These are phyloP conservation scores for Fistularia commersonii DNA, from an alignment of 2,797 vertebrate species.

Conservation along the genomic window DNA sequence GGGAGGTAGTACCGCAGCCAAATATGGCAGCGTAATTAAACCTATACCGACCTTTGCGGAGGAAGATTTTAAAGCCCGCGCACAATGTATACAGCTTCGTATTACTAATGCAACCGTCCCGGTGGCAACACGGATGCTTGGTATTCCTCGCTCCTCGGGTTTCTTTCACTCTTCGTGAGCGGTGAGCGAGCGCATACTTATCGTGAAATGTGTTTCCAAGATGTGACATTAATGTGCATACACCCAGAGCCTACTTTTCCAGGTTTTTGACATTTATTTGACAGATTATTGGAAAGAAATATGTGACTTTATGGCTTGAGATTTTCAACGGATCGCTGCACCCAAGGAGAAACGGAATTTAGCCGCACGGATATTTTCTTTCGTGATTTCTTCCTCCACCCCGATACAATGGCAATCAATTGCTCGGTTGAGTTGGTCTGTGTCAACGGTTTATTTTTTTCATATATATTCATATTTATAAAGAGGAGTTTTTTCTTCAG, in stretches of 20 bases:
- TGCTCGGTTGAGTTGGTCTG: conserved; percentile 4
- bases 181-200: background rate
- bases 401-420: conserved; percentile 1
- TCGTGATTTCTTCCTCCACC: background rate
- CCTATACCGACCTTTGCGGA: background rate
- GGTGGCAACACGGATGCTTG: no score
- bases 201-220: background rate
- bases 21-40: conserved; percentile 22
- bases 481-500: conserved; percentile 12
- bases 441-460: no score
- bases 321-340: background rate
- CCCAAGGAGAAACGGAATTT: background rate
- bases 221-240: background rate
- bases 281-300: background rate
- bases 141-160: no score
- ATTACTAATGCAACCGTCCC: no score
- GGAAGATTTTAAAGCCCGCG: no score
- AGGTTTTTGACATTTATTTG: background rate
- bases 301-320: background rate
- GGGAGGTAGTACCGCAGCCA: conserved; percentile 50
- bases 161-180: background rate
- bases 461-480: no score
- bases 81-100: no score
- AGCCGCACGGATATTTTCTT: background rate
- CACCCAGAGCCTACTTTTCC: background rate